phyloP scores from a whole-genome alignment of 2,113 vertebrate species.

The Gadus chalcogrammus region DNA sequence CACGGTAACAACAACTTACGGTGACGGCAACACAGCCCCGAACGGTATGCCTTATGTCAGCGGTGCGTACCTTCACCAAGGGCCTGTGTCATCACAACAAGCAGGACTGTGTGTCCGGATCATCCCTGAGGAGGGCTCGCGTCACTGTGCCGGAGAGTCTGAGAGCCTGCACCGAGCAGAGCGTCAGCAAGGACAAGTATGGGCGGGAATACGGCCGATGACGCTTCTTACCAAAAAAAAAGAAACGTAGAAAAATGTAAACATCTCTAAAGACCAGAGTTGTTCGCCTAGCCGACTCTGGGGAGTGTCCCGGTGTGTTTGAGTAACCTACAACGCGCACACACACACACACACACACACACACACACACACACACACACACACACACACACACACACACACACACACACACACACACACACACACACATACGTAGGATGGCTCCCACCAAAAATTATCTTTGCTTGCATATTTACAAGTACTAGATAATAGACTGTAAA shows the following conservation, averaged over 20 bases:
- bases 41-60: too few relatives aligned
- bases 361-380: not conserved
- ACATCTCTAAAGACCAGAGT: not conserved
- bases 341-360: too few relatives aligned
- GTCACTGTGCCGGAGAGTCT: slow-evolving; percentile 36
- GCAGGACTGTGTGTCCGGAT: slow-evolving; percentile 16
- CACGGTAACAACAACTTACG: too few relatives aligned
- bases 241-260: not conserved
- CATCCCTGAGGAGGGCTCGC: slow-evolving; percentile 16
- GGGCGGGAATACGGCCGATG: slow-evolving; percentile 13
- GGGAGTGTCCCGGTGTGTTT: slow-evolving; percentile 22
- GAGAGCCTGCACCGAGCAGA: slow-evolving; percentile 23
- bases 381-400: not conserved
- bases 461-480: not conserved
- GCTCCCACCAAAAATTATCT: not conserved
- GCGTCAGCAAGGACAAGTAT: slow-evolving; percentile 37
- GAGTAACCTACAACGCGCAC: too few relatives aligned
- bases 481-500: not conserved
- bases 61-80: not conserved
- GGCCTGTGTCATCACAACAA: slow-evolving; percentile 13
- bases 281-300: slow-evolving; percentile 16
- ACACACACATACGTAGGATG: not conserved
- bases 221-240: not conserved
- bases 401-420: not conserved
- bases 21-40: slow-evolving; percentile 12